Evolutionary conservation across 92 coral and sea anemone species (phyloP), one percentile per base, ranked within the genome.

Genomic region (Porites divaricata): DNA sequence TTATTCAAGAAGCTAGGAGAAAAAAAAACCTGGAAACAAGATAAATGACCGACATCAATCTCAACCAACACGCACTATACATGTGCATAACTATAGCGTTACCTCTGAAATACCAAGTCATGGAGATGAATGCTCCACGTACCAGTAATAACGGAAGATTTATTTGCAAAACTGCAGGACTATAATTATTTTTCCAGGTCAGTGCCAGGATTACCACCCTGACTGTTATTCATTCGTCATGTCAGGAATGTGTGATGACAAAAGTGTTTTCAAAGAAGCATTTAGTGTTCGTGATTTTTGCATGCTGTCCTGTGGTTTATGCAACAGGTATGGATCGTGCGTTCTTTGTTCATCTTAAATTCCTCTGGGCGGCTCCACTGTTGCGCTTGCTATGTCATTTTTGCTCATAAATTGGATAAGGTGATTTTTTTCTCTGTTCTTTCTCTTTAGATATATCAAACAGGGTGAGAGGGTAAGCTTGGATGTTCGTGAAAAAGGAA

Each of bases 141-240:
- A 35, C 45, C 45, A 35, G 45, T 35, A 35, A 35, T 4, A 3
- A 35, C 7, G 45, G 45, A 35, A 35, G 45, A 35, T 35, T 35
- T 35, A 35, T 35, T 35, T 35, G 45, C 45, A 35, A 35, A 35
- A 35, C 45, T 35, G 4, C 45, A 35, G 7, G 45, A 35, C 45
- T 35, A 35, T 35, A 6, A 35, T 35, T 35, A 35, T 35, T 35
- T 3, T 17, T 58, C 8, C 12, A 93, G 97, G 97, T 65, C 95
- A 89, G 22, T 93, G 97, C 57, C 93, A 93, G 54, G 97, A 93
- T 68, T 70, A 54, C 6, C 91, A 91, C 69, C 91, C 93, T 41
- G 90, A 81, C 52, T 93, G 97, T 63, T 70, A 70, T 2, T 67
- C 91, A 0, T 81, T 88, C 62, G 83, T 89, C 2, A 50, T 91